Evolutionary conservation across 1,140 invertebrate genomes (phyloP), one percentile per base, ranked within the genome.

Genomic region (Tribolium castaneum): DNA sequence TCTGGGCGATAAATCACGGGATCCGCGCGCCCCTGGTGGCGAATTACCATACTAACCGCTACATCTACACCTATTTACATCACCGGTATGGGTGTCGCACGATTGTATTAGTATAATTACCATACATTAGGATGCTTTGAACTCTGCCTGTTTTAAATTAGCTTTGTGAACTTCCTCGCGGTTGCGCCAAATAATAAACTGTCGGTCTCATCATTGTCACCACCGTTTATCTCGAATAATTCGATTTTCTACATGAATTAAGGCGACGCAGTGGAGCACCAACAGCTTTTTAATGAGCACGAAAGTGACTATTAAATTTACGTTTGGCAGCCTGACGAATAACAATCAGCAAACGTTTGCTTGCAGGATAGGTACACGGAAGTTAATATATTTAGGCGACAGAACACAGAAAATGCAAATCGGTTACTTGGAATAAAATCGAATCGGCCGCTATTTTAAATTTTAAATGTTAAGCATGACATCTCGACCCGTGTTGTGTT

Each of bases 41-140:
- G 77, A 74, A 79, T 81, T 81, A 81, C 76, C 77, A 81, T 81
- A 79, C 80, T 81, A 76, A 81, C 80, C 77, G 77, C 77, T 45
- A 78, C 79, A 80, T 80, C 79, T 78, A 80, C 79, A 80, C 79
- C 76, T 80, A 80, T 80, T 80, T 80, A 80, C 79, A 80, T 78
- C 75, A 62, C 39, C 59, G 39, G 70, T 73, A 80, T 80, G 79
- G 79, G 79, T 80, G 76, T 76, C 73, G 54, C 51, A 62, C 50
- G 76, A 76, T 80, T 80, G 35, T 80, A 80, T 78, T 78, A 80
- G 66, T 78, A 59, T 78, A 80, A 78, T 80, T 78, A 80, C 39
- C 76, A 80, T 78, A 75, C 79, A 75, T 80, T 78, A 78, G 39
- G 76, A 73, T 70, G 66, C 73, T 79, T 79, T 39, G 73, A 70